A percentile compares a stretch with the other conserved stretches of the same genome.
Evolutionary conservation across 2,113 vertebrate genomes (phyloP).

Genomic region (Takifugu bimaculatus): DNA sequence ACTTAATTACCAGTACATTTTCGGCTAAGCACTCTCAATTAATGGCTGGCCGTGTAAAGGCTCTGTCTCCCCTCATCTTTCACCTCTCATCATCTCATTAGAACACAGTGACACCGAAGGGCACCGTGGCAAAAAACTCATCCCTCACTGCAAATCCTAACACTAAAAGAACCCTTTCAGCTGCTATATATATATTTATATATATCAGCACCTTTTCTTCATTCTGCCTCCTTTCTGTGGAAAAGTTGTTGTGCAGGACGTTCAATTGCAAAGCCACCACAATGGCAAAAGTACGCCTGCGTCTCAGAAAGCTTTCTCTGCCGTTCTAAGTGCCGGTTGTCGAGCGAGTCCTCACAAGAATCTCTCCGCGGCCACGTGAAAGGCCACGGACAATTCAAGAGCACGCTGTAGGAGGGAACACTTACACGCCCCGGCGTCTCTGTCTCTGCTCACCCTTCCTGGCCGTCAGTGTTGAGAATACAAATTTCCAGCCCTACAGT

Average conservation of each 20-base stretch:
- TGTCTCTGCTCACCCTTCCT: not conserved
- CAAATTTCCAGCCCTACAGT: not conserved
- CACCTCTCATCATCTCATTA: constrained; percentile 3
- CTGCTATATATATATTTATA: not conserved
- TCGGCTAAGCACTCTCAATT: not conserved
- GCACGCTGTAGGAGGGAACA: constrained; percentile 40
- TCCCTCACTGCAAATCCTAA: constrained; percentile 5
- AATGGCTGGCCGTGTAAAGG: constrained; percentile 14
- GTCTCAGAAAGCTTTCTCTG: constrained; percentile 17
- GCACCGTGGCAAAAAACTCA: constrained; percentile 1
- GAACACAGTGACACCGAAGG: constrained; percentile 1
- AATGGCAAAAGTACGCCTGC: constrained; percentile 14
- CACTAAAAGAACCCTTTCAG: constrained; percentile 14
- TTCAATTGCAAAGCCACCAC: constrained; percentile 11
- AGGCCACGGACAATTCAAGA: constrained; percentile 50
- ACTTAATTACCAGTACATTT: constrained; percentile 10
- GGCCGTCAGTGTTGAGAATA: not conserved
- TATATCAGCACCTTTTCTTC: not conserved
- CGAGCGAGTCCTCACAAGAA: constrained; percentile 20
- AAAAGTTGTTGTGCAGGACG: constrained; percentile 12
- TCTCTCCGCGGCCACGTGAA: constrained; percentile 33
- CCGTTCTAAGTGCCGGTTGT: constrained; percentile 29
- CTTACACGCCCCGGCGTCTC: constrained; percentile 26
- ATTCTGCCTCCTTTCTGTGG: not conserved
- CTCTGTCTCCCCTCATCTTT: not conserved